A percentile compares a stretch with the other conserved stretches of the same genome.
phyloP scores from a whole-genome alignment of 2,113 vertebrate species.

The Eulacestoma nigropectus region DNA sequence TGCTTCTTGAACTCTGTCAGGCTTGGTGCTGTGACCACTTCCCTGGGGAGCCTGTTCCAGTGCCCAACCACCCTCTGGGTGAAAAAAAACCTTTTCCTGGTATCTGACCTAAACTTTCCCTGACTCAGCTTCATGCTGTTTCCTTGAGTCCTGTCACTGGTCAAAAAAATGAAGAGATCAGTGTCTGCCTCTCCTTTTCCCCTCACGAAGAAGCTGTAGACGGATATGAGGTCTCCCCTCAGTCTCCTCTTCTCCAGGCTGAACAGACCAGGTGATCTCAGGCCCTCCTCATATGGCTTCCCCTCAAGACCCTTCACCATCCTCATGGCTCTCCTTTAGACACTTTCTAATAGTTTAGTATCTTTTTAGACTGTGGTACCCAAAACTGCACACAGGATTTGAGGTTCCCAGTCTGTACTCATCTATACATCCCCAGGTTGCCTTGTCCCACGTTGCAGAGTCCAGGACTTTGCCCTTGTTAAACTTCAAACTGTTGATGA shows the following conservation, averaged over 20 bases:
- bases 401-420: not conserved
- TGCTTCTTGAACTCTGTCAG: not conserved
- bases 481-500: not conserved
- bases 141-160: not conserved
- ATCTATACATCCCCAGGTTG: not conserved
- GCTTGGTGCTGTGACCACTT: not conserved
- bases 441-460: fast-evolving
- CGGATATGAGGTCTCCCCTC: not conserved
- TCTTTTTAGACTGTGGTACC: not conserved
- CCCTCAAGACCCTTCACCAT: not conserved
- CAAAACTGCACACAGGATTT: not conserved
- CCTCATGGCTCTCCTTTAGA: not conserved
- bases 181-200: not conserved
- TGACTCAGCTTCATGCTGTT: not conserved
- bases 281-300: fast-evolving
- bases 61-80: not conserved
- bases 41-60: not conserved
- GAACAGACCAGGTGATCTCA: not conserved
- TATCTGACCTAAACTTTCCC: not conserved
- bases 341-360: not conserved
- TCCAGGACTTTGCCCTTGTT: not conserved
- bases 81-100: not conserved
- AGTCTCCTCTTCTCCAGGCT: not conserved
- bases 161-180: not conserved
- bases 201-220: fast-evolving